Evolutionary conservation across 2,888 invertebrate species (phyloP).

Genomic region (Yponomeuta plumbellus): DNA sequence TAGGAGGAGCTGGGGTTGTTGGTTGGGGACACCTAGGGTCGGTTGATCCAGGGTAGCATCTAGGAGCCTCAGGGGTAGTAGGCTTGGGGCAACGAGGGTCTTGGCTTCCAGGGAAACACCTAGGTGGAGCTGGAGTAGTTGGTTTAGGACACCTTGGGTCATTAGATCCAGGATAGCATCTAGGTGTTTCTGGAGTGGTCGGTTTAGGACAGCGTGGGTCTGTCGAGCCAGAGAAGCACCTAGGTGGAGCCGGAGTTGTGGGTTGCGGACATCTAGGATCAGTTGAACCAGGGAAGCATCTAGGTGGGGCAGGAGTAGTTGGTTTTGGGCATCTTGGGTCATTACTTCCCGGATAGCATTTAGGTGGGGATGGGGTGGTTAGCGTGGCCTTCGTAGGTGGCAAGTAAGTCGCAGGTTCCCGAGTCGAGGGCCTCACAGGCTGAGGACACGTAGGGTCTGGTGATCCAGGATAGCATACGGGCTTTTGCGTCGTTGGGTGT

Average conservation of each 20-base stretch:
- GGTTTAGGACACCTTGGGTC: conserved; percentile 27
- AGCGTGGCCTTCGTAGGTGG: conserved; percentile 30
- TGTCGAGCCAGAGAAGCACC: conserved; percentile 32
- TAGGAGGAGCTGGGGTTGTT: conserved; percentile 31
- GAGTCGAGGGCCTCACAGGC: conserved; percentile 35
- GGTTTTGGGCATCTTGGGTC: conserved; percentile 28
- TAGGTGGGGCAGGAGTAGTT: conserved; percentile 26
- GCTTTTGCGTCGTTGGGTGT: conserved; percentile 30
- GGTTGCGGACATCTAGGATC: conserved; percentile 33
- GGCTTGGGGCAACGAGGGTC: conserved; percentile 37
- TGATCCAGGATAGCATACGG: conserved; percentile 38
- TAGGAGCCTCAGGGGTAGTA: conserved; percentile 24
- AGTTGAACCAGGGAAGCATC: conserved; percentile 41
- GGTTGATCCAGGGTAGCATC: conserved; percentile 35
- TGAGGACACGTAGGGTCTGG: conserved; percentile 48
- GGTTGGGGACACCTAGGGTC: conserved; percentile 37
- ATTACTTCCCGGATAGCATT: conserved; percentile 40
- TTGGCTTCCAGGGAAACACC: conserved; percentile 28
- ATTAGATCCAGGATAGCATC: conserved; percentile 25
- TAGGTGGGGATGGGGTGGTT: conserved; percentile 27
- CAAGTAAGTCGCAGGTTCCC: conserved; percentile 34
- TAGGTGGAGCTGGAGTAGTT: conserved; percentile 24
- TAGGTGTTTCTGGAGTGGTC: conserved; percentile 27
- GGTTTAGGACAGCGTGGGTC: conserved; percentile 41
- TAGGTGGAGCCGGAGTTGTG: conserved; percentile 27